A percentile compares a stretch with the other conserved stretches of the same genome.
These are phyloP conservation scores for Paedocypris micromegethes DNA, from an alignment of 2,797 vertebrate species.

Conservation along the genomic window DNA sequence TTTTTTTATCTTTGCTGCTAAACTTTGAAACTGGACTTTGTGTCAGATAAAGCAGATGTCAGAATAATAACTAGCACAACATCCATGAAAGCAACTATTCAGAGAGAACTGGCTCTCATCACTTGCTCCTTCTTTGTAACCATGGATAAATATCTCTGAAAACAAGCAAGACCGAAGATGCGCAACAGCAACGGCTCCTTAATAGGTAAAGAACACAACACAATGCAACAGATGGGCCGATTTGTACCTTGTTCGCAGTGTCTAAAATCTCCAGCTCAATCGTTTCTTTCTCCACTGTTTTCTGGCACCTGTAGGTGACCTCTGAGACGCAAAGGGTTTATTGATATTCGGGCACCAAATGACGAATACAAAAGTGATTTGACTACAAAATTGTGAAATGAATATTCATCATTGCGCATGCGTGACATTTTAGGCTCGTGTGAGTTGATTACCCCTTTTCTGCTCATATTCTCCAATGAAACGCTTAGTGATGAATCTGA, in stretches of 20 bases:
- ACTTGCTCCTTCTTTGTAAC: slow-evolving; percentile 3
- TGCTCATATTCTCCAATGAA: slow-evolving; percentile 74
- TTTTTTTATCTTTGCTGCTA: background rate
- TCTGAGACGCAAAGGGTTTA: slow-evolving; percentile 50
- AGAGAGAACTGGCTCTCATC: slow-evolving; percentile 36
- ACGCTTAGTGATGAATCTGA: slow-evolving; percentile 70
- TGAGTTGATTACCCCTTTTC: slow-evolving; percentile 62
- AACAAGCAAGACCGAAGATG: background rate
- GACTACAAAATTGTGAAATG: background rate
- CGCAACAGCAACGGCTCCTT: background rate
- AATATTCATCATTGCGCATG: slow-evolving; percentile 2
- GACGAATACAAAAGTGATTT: background rate
- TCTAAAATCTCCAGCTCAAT: slow-evolving; percentile 72
- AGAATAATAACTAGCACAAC: slow-evolving; percentile 25
- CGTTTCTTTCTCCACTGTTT: slow-evolving; percentile 61
- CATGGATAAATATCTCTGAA: slow-evolving; percentile 7
- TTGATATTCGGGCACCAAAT: background rate
- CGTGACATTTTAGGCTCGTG: background rate
- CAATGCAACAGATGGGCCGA: background rate
- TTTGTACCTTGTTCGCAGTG: slow-evolving; percentile 60
- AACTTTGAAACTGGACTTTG: slow-evolving; percentile 1
- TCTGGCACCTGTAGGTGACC: slow-evolving; percentile 67
- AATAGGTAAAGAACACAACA: background rate
- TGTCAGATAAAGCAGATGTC: slow-evolving; percentile 15
- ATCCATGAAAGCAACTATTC: slow-evolving; percentile 35